A percentile compares a stretch with the other conserved stretches of the same genome.
Conservation (phyloP, 2,113 vertebrate genomes). For the Cyprinodon brontotheroides region DNA sequence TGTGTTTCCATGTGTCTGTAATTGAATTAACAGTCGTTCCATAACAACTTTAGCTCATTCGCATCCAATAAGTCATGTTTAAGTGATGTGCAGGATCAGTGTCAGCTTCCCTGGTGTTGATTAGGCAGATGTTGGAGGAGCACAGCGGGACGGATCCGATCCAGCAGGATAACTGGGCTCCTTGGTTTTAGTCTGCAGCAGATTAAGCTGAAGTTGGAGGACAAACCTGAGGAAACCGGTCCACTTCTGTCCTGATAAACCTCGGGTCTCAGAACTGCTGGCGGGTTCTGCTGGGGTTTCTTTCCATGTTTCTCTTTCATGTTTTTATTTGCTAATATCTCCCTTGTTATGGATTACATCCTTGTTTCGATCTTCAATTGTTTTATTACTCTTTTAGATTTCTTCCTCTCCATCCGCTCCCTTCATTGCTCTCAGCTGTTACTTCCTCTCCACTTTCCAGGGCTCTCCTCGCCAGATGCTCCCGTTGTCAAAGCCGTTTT, state of each 20-base stretch:
- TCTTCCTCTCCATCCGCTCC: no score
- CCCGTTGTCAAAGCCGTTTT: no score
- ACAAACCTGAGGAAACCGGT: neutral
- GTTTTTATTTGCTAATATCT: no score
- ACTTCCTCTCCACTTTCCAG: no score
- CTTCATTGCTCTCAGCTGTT: no score
- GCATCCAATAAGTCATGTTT: slow-evolving; percentile 41
- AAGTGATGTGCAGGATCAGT: slow-evolving; percentile 27
- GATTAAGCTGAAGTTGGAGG: neutral
- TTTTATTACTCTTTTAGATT: no score
- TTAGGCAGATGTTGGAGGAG: neutral
- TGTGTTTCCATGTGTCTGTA: slow-evolving; percentile 12
- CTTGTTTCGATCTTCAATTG: neutral
- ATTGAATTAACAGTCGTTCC: slow-evolving; percentile 31
- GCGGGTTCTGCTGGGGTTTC: no score
- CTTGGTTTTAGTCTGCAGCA: neutral
- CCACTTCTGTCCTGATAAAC: neutral
- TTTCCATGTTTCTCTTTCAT: no score
- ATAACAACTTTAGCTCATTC: slow-evolving; percentile 1
- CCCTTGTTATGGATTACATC: no score
- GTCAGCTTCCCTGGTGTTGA: neutral
- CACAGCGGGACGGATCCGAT: neutral
- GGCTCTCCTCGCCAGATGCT: no score
- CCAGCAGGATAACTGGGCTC: neutral
- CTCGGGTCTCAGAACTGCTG: no score